phyloP scores from a whole-genome alignment of 2,113 vertebrate species.

The Mola mola region DNA sequence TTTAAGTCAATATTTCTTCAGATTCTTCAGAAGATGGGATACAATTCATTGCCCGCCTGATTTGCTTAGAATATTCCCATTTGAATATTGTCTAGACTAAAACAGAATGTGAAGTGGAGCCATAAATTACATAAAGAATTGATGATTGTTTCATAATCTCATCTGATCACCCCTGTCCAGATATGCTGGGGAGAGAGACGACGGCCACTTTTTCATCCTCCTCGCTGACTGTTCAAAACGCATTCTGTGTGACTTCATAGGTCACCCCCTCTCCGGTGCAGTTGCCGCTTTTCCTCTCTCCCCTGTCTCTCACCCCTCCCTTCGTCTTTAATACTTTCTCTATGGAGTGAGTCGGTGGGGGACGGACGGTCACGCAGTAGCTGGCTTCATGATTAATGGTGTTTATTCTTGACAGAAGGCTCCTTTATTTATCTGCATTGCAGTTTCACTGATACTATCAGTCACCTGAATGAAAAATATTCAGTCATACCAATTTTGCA shows the following conservation, averaged over 20 bases:
- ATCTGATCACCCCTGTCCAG: conserved; percentile 61
- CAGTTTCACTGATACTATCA: conserved; percentile 98
- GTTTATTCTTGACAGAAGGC: conserved; percentile 99
- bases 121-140: conserved; percentile 59
- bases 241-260: conserved; percentile 71
- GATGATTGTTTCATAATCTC: conserved; percentile 59
- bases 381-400: conserved; percentile 99
- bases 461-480: conserved; percentile 99
- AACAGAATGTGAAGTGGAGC: conserved; percentile 25
- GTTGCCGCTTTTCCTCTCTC: conserved; percentile 30
- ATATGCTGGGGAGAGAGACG: conserved; percentile 50
- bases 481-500: conserved; percentile 99
- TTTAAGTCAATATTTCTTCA: too few relatives aligned
- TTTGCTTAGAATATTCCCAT: conserved; percentile 15
- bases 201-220: conserved; percentile 69
- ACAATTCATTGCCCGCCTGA: not conserved
- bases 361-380: conserved; percentile 85
- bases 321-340: conserved; percentile 67
- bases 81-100: conserved; percentile 55
- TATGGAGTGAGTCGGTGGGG: conserved; percentile 77
- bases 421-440: conserved; percentile 99
- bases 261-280: conserved; percentile 72
- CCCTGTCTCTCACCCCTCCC: not conserved
- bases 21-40: too few relatives aligned
- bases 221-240: conserved; percentile 62